Evolutionary conservation across 2,888 invertebrate genomes (phyloP).

Genomic region (Melanotus villosus): DNA sequence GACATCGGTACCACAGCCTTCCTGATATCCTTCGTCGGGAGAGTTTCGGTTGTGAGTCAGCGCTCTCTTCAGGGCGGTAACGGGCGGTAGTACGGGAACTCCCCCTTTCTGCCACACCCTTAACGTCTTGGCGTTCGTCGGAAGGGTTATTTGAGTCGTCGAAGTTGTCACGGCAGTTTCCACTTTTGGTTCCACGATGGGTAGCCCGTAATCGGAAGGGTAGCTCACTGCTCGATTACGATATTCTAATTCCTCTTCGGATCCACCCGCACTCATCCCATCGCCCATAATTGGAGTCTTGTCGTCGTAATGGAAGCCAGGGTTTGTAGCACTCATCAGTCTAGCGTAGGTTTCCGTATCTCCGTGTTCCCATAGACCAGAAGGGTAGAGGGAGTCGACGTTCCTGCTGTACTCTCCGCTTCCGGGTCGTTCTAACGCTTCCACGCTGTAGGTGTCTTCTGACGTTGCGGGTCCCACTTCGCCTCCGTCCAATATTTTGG

Average conservation of each 20-base stretch:
- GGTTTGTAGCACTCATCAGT: conserved; percentile 72
- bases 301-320: conserved; percentile 77
- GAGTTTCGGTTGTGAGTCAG: conserved; percentile 88
- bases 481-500: conserved; percentile 76
- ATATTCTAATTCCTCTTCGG: conserved; percentile 78
- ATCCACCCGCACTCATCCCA: conserved; percentile 73
- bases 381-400: conserved; percentile 83
- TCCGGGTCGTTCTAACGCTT: conserved; percentile 71
- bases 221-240: conserved; percentile 71
- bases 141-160: conserved; percentile 65
- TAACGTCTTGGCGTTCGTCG: conserved; percentile 82
- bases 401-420: conserved; percentile 87
- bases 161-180: conserved; percentile 65
- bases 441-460: conserved; percentile 60
- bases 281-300: conserved; percentile 83
- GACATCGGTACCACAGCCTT: conserved; percentile 94
- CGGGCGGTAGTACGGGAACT: conserved; percentile 88
- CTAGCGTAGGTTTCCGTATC: conserved; percentile 68
- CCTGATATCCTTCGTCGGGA: conserved; percentile 92
- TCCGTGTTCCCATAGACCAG: conserved; percentile 82
- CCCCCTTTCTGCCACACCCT: conserved; percentile 89
- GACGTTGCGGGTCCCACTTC: conserved; percentile 63
- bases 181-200: conserved; percentile 71
- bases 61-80: conserved; percentile 87
- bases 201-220: conserved; percentile 85